Conservation (phyloP, 1,140 invertebrate genomes). For the Melanaphis sacchari region DNA sequence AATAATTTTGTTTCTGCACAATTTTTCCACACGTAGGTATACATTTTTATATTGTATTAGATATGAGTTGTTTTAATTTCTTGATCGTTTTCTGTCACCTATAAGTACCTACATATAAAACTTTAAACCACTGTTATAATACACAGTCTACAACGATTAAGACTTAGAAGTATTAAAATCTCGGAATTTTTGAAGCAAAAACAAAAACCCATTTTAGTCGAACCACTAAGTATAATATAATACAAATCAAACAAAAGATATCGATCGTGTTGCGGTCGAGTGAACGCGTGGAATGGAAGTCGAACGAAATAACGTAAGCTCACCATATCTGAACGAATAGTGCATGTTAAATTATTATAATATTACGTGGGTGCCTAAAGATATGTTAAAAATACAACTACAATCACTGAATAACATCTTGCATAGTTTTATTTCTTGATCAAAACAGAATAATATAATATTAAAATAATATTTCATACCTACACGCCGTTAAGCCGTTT, state of each 20-base stretch:
- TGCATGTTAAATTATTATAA: not conserved
- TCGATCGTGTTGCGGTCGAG: not conserved
- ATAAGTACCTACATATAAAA: not conserved
- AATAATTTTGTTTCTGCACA: not conserved
- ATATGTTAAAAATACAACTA: not conserved
- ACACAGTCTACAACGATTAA: not conserved
- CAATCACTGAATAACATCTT: not conserved
- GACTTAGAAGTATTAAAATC: not conserved
- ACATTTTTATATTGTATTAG: not conserved
- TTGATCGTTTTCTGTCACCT: not conserved
- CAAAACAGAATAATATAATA: not conserved
- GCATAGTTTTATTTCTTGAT: not conserved
- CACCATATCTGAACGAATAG: not conserved
- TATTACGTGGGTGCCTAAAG: not conserved
- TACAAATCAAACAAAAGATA: not conserved
- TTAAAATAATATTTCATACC: not conserved
- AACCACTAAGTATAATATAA: not conserved
- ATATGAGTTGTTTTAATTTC: not conserved
- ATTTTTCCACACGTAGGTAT: not conserved
- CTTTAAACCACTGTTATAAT: not conserved
- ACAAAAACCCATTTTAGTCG: not conserved
- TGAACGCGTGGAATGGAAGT: not conserved
- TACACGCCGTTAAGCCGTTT: not conserved
- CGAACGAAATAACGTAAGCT: not conserved
- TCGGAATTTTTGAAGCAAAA: not conserved